A percentile compares a stretch with the other conserved stretches of the same genome.
Evolutionary conservation across 1,140 invertebrate species (phyloP).

Genomic region (Trissolcus basalis): DNA sequence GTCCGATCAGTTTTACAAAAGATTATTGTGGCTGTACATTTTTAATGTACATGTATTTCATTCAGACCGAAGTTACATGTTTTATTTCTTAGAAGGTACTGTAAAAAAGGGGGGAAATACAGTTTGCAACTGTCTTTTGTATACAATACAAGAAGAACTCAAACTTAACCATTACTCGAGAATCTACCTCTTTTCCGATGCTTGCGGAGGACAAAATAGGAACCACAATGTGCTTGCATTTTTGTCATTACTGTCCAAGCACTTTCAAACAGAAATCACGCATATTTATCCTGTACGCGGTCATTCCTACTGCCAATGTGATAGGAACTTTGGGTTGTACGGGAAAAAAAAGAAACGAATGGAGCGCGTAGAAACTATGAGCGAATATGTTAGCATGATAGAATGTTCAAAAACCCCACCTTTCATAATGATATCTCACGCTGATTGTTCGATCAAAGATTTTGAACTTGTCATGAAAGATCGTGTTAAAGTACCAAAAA

Average conservation of each 20-base stretch:
- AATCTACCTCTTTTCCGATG: conserved; percentile 5
- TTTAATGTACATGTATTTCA: conserved; percentile 11
- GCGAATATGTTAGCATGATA: neutral
- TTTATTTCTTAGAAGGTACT: neutral
- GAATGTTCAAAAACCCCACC: neutral
- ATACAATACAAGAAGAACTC: neutral
- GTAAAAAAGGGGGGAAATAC: conserved; percentile 2
- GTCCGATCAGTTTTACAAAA: conserved; percentile 14
- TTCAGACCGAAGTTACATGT: conserved; percentile 30
- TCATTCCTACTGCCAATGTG: conserved; percentile 12
- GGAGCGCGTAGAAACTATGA: neutral
- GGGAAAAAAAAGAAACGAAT: conserved; percentile 4
- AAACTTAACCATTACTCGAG: neutral
- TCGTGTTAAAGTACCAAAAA: no score
- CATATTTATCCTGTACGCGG: conserved; percentile 6
- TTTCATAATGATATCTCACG: neutral
- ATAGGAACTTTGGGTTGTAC: conserved; percentile 5
- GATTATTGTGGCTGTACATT: conserved; percentile 18
- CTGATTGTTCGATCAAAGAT: no score
- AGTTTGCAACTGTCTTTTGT: neutral
- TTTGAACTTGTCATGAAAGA: no score
- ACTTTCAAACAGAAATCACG: conserved; percentile 1
- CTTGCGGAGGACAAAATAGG: conserved; percentile 1
- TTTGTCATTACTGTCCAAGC: neutral
- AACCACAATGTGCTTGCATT: conserved; percentile 1